phyloP scores from a whole-genome alignment of 2,113 vertebrate genomes.

The Motacilla tschutschensis region DNA sequence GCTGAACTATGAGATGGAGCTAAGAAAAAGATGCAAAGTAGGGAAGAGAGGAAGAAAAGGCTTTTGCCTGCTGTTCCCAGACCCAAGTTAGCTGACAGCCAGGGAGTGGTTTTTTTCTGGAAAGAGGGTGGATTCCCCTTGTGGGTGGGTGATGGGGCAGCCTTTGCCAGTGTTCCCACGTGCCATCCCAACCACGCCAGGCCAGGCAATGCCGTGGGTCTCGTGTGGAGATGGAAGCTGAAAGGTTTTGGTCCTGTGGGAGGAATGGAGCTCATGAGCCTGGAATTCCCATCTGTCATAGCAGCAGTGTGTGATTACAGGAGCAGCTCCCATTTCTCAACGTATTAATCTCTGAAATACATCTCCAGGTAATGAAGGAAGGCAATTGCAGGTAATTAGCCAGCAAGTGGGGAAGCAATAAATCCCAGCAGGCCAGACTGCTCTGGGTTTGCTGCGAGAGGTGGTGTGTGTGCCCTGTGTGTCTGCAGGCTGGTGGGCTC shows the following conservation, averaged over 20 bases:
- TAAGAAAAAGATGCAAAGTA: background rate
- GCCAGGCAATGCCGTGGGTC: too few relatives aligned
- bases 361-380: background rate
- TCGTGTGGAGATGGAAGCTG: background rate
- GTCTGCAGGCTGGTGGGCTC: background rate
- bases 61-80: background rate
- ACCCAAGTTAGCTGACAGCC: background rate
- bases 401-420: background rate
- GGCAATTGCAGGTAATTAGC: background rate
- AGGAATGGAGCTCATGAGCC: fast-evolving
- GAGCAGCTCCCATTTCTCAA: background rate
- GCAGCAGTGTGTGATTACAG: background rate
- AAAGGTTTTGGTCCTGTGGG: background rate
- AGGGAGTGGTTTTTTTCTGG: background rate
- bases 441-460: background rate
- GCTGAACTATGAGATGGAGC: background rate
- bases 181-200: background rate
- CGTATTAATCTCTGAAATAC: background rate
- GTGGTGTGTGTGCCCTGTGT: fast-evolving
- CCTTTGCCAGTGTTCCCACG: background rate
- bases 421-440: background rate
- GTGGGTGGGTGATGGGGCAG: background rate
- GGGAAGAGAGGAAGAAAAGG: background rate
- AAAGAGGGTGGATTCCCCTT: background rate
- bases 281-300: background rate